Evolutionary conservation across 2,888 invertebrate species (phyloP).

Genomic region (Drosophila tripunctata): DNA sequence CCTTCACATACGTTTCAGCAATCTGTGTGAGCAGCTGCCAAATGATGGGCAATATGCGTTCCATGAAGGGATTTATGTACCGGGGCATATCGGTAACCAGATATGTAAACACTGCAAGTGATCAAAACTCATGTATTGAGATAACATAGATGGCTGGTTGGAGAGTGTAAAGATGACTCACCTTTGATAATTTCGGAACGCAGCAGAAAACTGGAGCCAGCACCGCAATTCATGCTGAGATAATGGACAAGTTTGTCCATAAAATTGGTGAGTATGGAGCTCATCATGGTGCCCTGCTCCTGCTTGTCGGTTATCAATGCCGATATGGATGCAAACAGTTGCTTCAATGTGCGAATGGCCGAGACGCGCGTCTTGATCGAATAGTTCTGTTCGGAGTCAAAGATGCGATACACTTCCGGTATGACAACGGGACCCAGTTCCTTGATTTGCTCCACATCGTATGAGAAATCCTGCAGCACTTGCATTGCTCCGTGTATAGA

Average conservation of each 20-base stretch:
- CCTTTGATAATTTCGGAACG: conserved; percentile 88
- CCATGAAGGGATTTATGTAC: conserved; percentile 86
- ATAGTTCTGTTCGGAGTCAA: conserved; percentile 85
- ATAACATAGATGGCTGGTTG: neutral
- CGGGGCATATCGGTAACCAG: conserved; percentile 87
- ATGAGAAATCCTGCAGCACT: conserved; percentile 88
- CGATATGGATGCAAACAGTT: conserved; percentile 85
- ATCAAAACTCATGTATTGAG: neutral
- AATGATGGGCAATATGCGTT: conserved; percentile 87
- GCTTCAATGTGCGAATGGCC: conserved; percentile 88
- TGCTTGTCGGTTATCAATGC: conserved; percentile 84
- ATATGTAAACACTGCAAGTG: conserved; percentile 85
- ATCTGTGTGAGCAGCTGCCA: conserved; percentile 89
- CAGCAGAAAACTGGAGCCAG: conserved; percentile 86
- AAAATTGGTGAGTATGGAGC: conserved; percentile 88
- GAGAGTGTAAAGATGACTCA: conserved; percentile 51
- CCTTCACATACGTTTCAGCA: conserved; percentile 88
- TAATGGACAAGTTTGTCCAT: conserved; percentile 87
- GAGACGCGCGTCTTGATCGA: conserved; percentile 87
- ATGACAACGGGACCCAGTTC: conserved; percentile 89
- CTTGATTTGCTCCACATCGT: conserved; percentile 88
- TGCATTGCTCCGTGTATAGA: conserved; percentile 90
- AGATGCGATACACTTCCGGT: conserved; percentile 89
- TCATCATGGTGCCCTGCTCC: conserved; percentile 86
- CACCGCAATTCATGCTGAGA: conserved; percentile 86